Conservation (phyloP, 2,888 invertebrate genomes). For the Chouioia cunea region DNA sequence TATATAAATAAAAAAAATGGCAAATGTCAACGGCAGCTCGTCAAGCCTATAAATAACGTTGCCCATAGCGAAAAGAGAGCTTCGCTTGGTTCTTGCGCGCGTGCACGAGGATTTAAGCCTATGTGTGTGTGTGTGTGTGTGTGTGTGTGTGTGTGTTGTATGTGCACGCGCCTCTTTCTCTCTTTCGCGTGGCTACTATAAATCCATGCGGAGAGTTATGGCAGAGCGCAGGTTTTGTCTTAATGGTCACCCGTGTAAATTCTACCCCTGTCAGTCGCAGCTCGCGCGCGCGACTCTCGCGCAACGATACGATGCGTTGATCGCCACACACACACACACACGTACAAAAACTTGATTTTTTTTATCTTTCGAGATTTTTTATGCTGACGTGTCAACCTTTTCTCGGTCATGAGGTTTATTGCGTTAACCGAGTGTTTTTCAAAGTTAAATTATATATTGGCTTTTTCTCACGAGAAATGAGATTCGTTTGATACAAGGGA, state of each 20-base stretch:
- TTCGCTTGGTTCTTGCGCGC: too few relatives aligned
- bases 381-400: too few relatives aligned
- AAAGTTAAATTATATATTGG: too few relatives aligned
- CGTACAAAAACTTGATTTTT: too few relatives aligned
- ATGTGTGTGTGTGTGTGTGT: neutral
- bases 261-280: slow-evolving; percentile 55
- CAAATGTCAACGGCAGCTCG: slow-evolving; percentile 36
- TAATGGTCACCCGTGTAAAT: slow-evolving; percentile 65
- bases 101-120: slow-evolving; percentile 21
- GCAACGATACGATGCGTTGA: neutral
- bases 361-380: neutral
- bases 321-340: too few relatives aligned
- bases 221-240: slow-evolving; percentile 63
- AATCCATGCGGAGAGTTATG: slow-evolving; percentile 65
- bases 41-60: slow-evolving; percentile 17
- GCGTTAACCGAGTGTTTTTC: too few relatives aligned
- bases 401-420: too few relatives aligned
- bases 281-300: slow-evolving; percentile 8
- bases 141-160: too few relatives aligned
- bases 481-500: too few relatives aligned
- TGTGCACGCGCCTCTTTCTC: slow-evolving; percentile 1
- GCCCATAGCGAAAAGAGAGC: slow-evolving; percentile 10
- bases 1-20: slow-evolving; percentile 15
- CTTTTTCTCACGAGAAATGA: too few relatives aligned
- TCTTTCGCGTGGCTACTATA: slow-evolving; percentile 59